Percentiles rank a stretch among this genome's conserved stretches.
Conservation (phyloP, 2,797 vertebrate species). For the Molossus molossus region DNA sequence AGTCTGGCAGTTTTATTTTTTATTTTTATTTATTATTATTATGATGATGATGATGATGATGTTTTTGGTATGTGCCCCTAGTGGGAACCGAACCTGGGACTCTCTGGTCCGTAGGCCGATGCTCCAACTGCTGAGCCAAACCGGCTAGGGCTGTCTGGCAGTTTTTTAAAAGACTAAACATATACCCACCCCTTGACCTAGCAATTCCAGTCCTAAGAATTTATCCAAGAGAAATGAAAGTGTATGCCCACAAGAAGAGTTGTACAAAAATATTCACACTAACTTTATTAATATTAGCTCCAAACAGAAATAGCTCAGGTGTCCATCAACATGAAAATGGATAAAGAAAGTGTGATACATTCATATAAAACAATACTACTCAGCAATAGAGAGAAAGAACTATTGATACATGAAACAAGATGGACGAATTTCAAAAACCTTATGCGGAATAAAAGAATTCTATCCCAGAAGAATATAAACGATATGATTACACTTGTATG, state of each 20-base stretch:
- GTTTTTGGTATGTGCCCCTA: no score
- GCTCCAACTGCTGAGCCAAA: no score
- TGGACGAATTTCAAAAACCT: neutral
- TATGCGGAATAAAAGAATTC: neutral
- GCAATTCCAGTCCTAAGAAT: constrained; percentile 19
- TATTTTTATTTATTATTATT: no score
- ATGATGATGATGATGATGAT: no score
- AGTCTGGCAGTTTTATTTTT: neutral
- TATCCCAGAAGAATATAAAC: neutral
- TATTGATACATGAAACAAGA: neutral
- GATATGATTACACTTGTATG: neutral
- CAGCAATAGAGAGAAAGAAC: constrained; percentile 1
- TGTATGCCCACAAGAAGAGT: neutral
- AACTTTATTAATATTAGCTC: constrained; percentile 31
- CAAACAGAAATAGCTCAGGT: neutral
- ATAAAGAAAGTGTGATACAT: neutral
- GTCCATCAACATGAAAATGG: neutral
- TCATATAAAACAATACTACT: neutral
- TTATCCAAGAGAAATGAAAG: constrained; percentile 67
- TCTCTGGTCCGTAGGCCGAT: no score
- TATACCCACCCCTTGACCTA: neutral
- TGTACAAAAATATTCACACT: constrained; percentile 9
- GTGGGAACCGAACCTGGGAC: no score
- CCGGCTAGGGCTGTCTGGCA: neutral
- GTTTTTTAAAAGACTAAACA: constrained; percentile 37